These are phyloP conservation scores for Halictus ligatus DNA, from an alignment of 2,888 invertebrate species.

Conservation along the genomic window DNA sequence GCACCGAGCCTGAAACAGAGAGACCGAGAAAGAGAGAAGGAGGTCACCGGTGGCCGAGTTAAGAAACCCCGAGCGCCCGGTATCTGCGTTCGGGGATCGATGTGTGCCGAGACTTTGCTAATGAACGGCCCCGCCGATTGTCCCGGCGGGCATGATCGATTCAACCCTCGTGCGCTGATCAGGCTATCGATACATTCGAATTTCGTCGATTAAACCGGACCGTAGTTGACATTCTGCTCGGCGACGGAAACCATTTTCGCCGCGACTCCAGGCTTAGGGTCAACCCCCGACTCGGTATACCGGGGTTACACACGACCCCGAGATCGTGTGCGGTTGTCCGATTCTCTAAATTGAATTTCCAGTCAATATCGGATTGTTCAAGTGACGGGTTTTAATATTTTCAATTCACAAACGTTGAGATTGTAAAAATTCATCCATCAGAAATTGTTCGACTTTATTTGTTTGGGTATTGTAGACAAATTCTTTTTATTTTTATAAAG, in stretches of 20 bases:
- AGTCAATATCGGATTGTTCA: too few relatives aligned
- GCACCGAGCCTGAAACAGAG: slow-evolving; percentile 8
- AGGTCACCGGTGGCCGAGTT: slow-evolving; percentile 50
- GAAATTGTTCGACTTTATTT: too few relatives aligned
- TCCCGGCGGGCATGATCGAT: slow-evolving; percentile 1
- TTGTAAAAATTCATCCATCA: too few relatives aligned
- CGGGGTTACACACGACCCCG: too few relatives aligned
- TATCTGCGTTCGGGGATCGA: slow-evolving; percentile 26
- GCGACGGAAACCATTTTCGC: not conserved
- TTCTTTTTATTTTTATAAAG: too few relatives aligned
- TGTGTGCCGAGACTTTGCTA: slow-evolving; percentile 4
- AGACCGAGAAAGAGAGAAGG: not conserved
- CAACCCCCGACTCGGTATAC: too few relatives aligned
- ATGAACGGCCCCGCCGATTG: not conserved
- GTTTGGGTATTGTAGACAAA: too few relatives aligned
- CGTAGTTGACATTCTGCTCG: not conserved
- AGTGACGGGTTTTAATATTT: too few relatives aligned
- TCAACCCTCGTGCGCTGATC: slow-evolving; percentile 9
- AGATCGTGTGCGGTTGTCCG: too few relatives aligned
- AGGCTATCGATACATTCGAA: slow-evolving; percentile 1
- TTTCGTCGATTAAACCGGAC: not conserved
- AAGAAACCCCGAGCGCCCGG: slow-evolving; percentile 26
- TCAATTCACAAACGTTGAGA: too few relatives aligned
- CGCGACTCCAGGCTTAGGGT: not conserved
- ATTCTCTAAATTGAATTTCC: too few relatives aligned